Base-by-base conservation (phyloP, 2,888 invertebrate species). In the Archips crataeganus region DNA sequence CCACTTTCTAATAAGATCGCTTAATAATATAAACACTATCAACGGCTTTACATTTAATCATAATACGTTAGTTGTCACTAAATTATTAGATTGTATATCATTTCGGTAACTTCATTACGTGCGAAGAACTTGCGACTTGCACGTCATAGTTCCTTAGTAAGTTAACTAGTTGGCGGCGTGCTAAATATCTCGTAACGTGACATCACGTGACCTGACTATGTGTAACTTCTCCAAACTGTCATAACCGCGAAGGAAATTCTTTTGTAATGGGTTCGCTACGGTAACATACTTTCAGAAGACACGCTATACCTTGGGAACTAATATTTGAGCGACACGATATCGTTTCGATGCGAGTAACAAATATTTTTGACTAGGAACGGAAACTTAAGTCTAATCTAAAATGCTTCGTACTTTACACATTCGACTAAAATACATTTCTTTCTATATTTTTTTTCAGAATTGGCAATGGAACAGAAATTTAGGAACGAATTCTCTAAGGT, bases 141-240 rank as follows among this genome's bases (percentile, higher is more conserved):
- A 63, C 68, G 63, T 66, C 72, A 63, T 63, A 70, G 65, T 70
- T 74, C 36, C 59, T 65, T 60, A 51, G 51, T 57, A 73, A 73
- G 59, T 60, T 69, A 73, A 69, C 51, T 74, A 74, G 69, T 70
- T 74, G 51, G 47, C 57, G 65, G 57, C 11, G 65, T 59, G 62
- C 69, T 70, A 74, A 74, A 70, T 74, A 70, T 74, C 60, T 74
- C 70, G 70, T 65, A 64, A 69, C 63, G 69, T 65, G 51, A 64
- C 63, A 63, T 60, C 60, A 74, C 65, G 74, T 74, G 74, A 74
- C 74, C 60, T 51, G 74, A 70, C 69, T 74, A 65, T 45, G 69
- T 65, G 60, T 45, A 74, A 74, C 60, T 74, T 74, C 74, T 70
- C 64, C 51, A 70, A 74, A 74, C 74, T 74, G 65, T 70, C 74